These are phyloP conservation scores for Dicycla oo DNA, from an alignment of 2,888 invertebrate genomes.

Conservation along the genomic window DNA sequence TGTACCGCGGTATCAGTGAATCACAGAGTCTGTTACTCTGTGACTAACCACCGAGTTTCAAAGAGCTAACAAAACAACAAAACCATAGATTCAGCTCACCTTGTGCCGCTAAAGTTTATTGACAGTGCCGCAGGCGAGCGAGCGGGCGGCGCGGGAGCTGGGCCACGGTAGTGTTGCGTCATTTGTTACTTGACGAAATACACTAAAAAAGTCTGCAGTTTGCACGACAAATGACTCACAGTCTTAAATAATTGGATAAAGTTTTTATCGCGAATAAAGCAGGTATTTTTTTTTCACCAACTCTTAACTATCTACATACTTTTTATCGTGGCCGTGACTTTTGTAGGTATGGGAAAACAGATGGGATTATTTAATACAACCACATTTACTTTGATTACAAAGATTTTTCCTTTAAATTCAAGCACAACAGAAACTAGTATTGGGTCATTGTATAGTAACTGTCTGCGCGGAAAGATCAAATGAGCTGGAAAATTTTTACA, in stretches of 20 bases:
- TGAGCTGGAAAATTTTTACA: background rate
- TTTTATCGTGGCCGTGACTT: background rate
- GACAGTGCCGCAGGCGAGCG: constrained; percentile 85
- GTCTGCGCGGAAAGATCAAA: background rate
- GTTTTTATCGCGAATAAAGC: constrained; percentile 30
- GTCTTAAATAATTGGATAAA: constrained; percentile 30
- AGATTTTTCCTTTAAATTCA: background rate
- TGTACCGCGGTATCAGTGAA: constrained; percentile 43
- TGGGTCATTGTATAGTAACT: background rate
- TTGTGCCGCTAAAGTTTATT: constrained; percentile 88
- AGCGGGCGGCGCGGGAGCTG: constrained; percentile 72
- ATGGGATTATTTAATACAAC: background rate
- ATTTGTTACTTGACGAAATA: constrained; percentile 77
- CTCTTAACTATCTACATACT: constrained; percentile 7
- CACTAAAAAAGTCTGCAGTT: constrained; percentile 77
- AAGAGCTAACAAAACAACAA: constrained; percentile 78
- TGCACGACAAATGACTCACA: constrained; percentile 79
- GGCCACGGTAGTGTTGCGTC: constrained; percentile 83
- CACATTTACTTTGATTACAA: background rate
- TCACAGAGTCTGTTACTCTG: constrained; percentile 71
- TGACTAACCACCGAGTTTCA: constrained; percentile 72
- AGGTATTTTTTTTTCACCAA: constrained; percentile 17
- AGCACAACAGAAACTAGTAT: background rate
- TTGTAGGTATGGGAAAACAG: background rate
- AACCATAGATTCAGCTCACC: constrained; percentile 79